phyloP scores from a whole-genome alignment of 2,888 invertebrate species.

The Nudaria mundana region DNA sequence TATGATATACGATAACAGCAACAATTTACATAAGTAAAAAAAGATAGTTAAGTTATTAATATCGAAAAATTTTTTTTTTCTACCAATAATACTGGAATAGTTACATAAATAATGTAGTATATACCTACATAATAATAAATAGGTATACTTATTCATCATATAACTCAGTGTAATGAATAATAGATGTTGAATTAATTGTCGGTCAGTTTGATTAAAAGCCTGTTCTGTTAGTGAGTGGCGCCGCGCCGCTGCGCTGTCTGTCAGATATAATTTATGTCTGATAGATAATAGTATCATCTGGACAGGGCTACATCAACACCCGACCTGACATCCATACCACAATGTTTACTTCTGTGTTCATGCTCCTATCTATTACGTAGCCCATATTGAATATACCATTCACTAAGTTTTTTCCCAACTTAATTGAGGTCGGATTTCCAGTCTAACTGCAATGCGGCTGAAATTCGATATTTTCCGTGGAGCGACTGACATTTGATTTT shows the following conservation, averaged over 20 bases:
- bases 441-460: too few relatives aligned
- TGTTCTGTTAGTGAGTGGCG: slow-evolving; percentile 55
- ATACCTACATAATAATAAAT: background rate
- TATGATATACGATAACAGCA: too few relatives aligned
- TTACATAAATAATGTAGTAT: too few relatives aligned
- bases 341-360: slow-evolving; percentile 13
- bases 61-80: too few relatives aligned
- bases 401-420: too few relatives aligned
- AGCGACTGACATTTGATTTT: too few relatives aligned
- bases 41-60: too few relatives aligned
- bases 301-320: slow-evolving; percentile 26
- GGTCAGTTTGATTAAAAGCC: slow-evolving; percentile 47
- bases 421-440: too few relatives aligned
- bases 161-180: slow-evolving; percentile 28
- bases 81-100: too few relatives aligned
- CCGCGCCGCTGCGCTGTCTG: slow-evolving; percentile 42
- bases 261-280: slow-evolving; percentile 48
- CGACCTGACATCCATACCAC: slow-evolving; percentile 20
- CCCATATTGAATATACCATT: too few relatives aligned
- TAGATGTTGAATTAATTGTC: slow-evolving; percentile 45
- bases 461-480: too few relatives aligned
- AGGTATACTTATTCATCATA: slow-evolving; percentile 11
- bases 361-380: slow-evolving; percentile 12
- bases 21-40: too few relatives aligned
- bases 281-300: slow-evolving; percentile 54